Evolutionary conservation across 2,113 vertebrate genomes (phyloP).

Genomic region (Mobula birostris): DNA sequence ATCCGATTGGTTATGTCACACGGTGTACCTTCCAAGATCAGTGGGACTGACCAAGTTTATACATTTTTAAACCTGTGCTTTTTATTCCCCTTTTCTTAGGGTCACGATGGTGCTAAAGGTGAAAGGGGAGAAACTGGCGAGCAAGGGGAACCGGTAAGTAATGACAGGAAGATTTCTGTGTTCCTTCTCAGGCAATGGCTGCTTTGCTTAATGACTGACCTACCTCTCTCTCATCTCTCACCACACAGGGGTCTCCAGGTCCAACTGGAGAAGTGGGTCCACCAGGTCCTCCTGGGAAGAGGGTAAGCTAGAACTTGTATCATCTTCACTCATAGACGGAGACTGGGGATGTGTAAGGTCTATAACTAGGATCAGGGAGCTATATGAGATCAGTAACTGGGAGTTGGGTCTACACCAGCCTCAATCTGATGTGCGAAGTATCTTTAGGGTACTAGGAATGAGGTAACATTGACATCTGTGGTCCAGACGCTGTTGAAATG

Average conservation of each 20-base stretch:
- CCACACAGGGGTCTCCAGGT: constrained; percentile 81
- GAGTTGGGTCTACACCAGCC: too few relatives aligned
- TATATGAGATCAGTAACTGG: neutral
- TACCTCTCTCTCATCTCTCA: neutral
- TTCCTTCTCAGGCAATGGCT: too few relatives aligned
- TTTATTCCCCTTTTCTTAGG: constrained; percentile 54
- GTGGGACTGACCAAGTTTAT: too few relatives aligned
- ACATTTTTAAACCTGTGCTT: neutral
- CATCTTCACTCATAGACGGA: neutral
- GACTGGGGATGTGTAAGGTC: neutral
- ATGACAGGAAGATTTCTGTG: neutral
- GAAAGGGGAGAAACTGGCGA: constrained; percentile 97
- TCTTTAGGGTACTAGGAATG: neutral
- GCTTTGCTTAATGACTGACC: neutral
- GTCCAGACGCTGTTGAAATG: neutral
- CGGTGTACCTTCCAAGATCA: too few relatives aligned
- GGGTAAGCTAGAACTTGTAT: constrained; percentile 62
- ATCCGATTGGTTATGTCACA: too few relatives aligned
- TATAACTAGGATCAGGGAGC: neutral
- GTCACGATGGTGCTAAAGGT: constrained; percentile 85
- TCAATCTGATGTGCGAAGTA: neutral
- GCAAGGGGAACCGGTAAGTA: constrained; percentile 83
- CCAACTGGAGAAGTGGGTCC: constrained; percentile 94
- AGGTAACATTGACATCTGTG: too few relatives aligned
- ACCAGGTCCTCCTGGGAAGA: constrained; percentile 87